Conservation (phyloP, 2,888 invertebrate genomes). For the Dexiosoma caninum region DNA sequence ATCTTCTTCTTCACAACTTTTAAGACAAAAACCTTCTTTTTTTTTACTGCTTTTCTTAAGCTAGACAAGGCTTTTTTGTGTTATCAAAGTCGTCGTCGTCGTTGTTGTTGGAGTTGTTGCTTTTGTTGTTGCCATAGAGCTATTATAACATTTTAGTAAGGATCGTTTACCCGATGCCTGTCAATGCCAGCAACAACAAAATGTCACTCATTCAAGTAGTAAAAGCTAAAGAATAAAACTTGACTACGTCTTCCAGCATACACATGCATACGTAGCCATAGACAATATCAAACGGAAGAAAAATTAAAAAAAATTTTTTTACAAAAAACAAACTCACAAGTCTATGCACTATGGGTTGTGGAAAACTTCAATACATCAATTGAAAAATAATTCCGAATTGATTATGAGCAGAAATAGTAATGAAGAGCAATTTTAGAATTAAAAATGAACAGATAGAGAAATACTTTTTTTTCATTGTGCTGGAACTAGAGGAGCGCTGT, state of each 20-base stretch:
- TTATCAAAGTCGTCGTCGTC: conserved; percentile 15
- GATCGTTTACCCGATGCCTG: conserved; percentile 63
- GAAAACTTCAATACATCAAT: no score
- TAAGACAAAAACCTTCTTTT: conserved; percentile 27
- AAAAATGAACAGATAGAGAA: not conserved
- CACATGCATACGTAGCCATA: not conserved
- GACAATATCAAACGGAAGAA: not conserved
- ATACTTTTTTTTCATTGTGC: no score
- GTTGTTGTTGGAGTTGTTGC: no score
- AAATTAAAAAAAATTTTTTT: not conserved
- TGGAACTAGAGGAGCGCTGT: no score
- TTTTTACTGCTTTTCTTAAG: not conserved
- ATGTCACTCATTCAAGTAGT: conserved; percentile 66
- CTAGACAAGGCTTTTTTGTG: conserved; percentile 39
- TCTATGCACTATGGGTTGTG: conserved; percentile 3
- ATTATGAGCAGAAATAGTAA: no score
- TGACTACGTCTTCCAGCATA: conserved; percentile 4
- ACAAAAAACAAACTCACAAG: not conserved
- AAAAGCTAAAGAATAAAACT: conserved; percentile 42
- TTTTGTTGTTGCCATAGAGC: conserved; percentile 42
- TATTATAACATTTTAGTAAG: conserved; percentile 60
- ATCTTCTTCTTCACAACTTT: conserved; percentile 60
- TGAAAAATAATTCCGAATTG: no score
- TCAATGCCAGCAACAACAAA: conserved; percentile 66
- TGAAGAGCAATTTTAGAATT: not conserved